Conservation (phyloP, 2,797 vertebrate species). For the Muscicapa comitata region DNA sequence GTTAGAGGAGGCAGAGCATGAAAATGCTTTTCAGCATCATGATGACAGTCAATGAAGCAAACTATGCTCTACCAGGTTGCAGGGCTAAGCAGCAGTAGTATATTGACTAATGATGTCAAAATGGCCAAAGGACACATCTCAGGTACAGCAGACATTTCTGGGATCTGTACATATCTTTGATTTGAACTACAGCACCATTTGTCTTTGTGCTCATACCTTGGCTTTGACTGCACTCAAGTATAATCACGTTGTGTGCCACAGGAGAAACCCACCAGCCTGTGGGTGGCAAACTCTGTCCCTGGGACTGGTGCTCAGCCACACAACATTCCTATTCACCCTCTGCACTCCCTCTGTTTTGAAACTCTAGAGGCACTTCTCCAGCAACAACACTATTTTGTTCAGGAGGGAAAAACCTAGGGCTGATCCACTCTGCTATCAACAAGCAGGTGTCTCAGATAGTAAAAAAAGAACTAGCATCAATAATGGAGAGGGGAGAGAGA, state of each 20-base stretch:
- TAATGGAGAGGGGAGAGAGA: slow-evolving; percentile 8
- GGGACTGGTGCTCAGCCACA: not conserved
- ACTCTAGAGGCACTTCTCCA: not conserved
- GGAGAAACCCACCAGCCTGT: not conserved
- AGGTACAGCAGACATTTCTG: not conserved
- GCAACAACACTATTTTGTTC: not conserved
- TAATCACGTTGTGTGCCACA: fast-evolving
- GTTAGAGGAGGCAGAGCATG: not conserved
- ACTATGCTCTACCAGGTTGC: not conserved
- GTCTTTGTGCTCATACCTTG: not conserved
- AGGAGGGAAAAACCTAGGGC: not conserved
- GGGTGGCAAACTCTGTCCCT: not conserved
- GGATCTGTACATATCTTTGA: not conserved
- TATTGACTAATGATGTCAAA: not conserved
- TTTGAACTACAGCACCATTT: not conserved
- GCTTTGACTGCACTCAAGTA: not conserved
- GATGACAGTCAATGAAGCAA: not conserved
- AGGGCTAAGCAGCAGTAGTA: not conserved
- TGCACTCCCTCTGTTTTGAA: not conserved
- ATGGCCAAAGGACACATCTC: not conserved
- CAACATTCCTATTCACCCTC: not conserved
- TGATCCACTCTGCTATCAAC: not conserved
- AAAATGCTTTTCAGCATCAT: not conserved
- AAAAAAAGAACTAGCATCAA: slow-evolving; percentile 34
- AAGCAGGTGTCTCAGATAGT: not conserved